Evolutionary conservation across 2,888 invertebrate genomes (phyloP), one percentile per base, ranked within the genome.

Genomic region (Tromatobia lineatoria): DNA sequence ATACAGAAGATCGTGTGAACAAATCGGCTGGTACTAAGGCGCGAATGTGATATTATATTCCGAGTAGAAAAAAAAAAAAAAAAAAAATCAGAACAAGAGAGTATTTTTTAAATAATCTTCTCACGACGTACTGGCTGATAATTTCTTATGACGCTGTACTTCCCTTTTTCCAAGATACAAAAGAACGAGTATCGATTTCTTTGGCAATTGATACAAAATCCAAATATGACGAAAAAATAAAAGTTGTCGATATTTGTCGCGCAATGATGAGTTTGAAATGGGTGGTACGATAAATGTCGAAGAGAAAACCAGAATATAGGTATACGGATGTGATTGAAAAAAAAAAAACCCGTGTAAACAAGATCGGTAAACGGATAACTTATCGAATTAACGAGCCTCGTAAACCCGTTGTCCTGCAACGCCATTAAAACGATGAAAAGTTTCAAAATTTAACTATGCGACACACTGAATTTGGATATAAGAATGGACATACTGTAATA

Each of bases 351-450:
- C 81, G 84, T 81, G 84, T 84, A 64, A 69, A 78, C 84, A 84
- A 81, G 81, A 84, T 84, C 74, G 81, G 84, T 78, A 81, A 74
- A 84, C 81, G 78, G 84, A 81, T 84, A 84, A 84, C 78, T 84
- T 84, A 84, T 81, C 81, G 74, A 77, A n/a, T 84, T 84, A 84
- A 84, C 80, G 81, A 84, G 74, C 74, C 54, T 74, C 77, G 83
- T 83, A 73, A 47, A 74, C 42, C 69, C 77, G 81, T 84, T 73
- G 78, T 84, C 74, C 25, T 3, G 38, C 69, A 69, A 78, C 64
- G 64, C 81, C 34, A 45, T 61, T 74, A 75, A 38, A 7, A 61
- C 10, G 61, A 61, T 3, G 61, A 61, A 18, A 15, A 74, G 67
- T 74, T 74, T 13, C 15, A 45, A 70, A 64, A 29, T 38, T 38